phyloP scores from a whole-genome alignment of 1,140 invertebrate genomes.

The Geopemphigus sp. region DNA sequence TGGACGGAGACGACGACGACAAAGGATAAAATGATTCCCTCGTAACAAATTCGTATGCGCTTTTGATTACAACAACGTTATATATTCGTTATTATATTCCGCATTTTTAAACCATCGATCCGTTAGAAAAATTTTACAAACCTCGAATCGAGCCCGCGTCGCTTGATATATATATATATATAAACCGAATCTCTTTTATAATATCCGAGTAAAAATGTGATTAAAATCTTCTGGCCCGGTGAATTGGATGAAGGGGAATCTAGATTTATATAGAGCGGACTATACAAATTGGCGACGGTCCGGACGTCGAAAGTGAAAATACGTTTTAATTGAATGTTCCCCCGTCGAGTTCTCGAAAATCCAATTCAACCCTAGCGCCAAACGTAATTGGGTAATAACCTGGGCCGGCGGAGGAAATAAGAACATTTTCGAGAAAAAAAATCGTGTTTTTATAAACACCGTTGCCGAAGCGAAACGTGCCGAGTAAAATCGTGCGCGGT shows the following conservation, averaged over 20 bases:
- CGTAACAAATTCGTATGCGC: no score
- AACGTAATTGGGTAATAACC: conserved; percentile 1
- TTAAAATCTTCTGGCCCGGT: not conserved
- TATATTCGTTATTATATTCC: no score
- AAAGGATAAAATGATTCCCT: no score
- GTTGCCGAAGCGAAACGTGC: not conserved
- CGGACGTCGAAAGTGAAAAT: no score
- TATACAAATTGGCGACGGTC: no score
- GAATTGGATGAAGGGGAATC: not conserved
- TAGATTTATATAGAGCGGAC: conserved; percentile 6
- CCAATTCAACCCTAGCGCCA: not conserved
- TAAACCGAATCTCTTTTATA: not conserved
- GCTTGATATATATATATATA: not conserved
- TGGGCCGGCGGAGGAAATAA: not conserved
- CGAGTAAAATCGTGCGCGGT: not conserved
- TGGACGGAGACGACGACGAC: no score
- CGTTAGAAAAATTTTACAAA: not conserved
- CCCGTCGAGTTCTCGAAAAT: not conserved
- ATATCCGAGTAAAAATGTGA: not conserved
- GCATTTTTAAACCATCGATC: no score
- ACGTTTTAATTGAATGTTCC: no score
- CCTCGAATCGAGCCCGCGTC: not conserved
- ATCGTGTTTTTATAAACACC: not conserved
- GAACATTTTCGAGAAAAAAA: not conserved
- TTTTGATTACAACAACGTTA: no score